Base-by-base conservation (phyloP, 2,888 invertebrate species). In the Endotricha flammealis region DNA sequence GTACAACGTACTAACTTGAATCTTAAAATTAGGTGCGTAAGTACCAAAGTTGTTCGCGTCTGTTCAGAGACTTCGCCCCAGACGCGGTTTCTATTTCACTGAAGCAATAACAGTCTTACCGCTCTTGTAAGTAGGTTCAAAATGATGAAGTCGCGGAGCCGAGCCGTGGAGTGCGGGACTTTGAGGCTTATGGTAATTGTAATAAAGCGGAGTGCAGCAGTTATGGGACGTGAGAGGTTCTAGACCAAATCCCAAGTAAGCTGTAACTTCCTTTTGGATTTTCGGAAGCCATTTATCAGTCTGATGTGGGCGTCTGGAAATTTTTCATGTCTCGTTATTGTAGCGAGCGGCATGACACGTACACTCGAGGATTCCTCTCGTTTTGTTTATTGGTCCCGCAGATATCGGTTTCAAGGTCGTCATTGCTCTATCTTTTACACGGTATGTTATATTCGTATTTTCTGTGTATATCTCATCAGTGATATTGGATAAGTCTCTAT, bases 191-290 rank as follows among this genome's bases (percentile, higher is more conserved):
- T 82, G 78, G 82, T 86, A 86, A 86, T 86, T 86, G 86, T 86
- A 86, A 86, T 86, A 86, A 86, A 86, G 86, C 85, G 85, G 82
- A 86, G 86, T 86, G 85, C 86, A 82, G 82, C 85, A 85, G 85
- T 86, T 86, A 86, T 85, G 85, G 83, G 76, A 85, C 85, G 85
- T 85, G 85, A 85, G 86, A 86, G 86, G 85, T 83, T 86, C 86
- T 85, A 85, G 86, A 85, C 86, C 82, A 87, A 87, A 87, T 87
- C 87, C 87, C 83, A 71, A 82, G 79, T 87, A 87, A 87, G 87
- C 87, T 87, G 86, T 87, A 86, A 87, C 87, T 87, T 87, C 87
- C 87, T 87, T 87, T 87, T 86, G 87, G 87, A 87, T 87, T 87
- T 87, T 87, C 85, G 87, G 87, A 87, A 87, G 87, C 86, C 87